Base-by-base conservation (phyloP, 2,113 vertebrate genomes). In the Dryoscopus gambensis region DNA sequence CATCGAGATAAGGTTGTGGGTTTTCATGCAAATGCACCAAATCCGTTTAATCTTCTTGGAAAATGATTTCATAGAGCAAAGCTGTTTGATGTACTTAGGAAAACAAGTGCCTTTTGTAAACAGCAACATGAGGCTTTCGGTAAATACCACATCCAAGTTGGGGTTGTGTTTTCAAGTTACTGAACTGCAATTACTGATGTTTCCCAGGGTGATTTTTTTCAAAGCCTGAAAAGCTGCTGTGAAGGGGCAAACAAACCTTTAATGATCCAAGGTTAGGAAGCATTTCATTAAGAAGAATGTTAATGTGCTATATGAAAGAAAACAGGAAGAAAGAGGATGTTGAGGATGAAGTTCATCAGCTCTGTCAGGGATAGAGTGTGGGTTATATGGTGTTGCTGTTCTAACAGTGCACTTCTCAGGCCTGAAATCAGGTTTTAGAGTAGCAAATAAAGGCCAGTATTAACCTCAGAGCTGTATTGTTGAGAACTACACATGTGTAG, bases 1-100 rank as follows among this genome's bases (percentile, higher is more conserved):
- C 96, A 89, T 56, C 15, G 44, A 97, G 97, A 97, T 97, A 97
- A 97, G 88, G 93, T 42, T 89, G 81, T 65, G 70, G 53, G 22
- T 93, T 80, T 97, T 97, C 91, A 96, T 97, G 97, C 96, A 98
- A 97, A 97, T 98, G 37, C n/a, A 68, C 68, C 85, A 86, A 96
- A 97, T 97, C 92, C 21, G 0, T 70, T 95, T 98, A 98, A 98
- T 97, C 97, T 97, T 94, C 85, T 90, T 92, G 78, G 69, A 40
- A 82, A 95, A 68, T 69, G 57, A 69, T 88, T 93, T 96, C 89
- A 71, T 87, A 86, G 78, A 87, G 90, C 82, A 75, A 68, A 97
- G 83, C 85, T 96, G 94, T 98, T 98, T 98, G 97, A 96, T 98
- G 96, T 98, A 49, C 80, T 97, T 95, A 92, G 95, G 96, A 94